Percentiles rank a stretch among this genome's conserved stretches.
phyloP scores from a whole-genome alignment of 53 echinoderm and acorn worm species.

The Crossaster papposus region DNA sequence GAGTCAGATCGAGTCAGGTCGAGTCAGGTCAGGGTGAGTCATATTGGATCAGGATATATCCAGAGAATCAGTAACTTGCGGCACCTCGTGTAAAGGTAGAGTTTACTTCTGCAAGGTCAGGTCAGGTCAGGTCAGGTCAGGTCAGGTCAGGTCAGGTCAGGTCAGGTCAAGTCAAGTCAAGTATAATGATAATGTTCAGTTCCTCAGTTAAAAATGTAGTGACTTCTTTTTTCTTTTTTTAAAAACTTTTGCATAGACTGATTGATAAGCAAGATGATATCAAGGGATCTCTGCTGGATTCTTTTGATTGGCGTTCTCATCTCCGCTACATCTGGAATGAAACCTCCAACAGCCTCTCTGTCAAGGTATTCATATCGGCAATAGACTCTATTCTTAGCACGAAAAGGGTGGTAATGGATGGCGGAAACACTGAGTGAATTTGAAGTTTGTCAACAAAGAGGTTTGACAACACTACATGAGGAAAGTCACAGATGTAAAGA shows the following conservation, averaged over 20 bases:
- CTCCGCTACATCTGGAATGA: conserved; percentile 85
- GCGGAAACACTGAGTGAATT: too few relatives aligned
- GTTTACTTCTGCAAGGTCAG: not conserved
- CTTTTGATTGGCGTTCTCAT: conserved; percentile 86
- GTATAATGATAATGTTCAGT: not conserved
- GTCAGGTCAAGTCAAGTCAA: not conserved
- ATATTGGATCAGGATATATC: conserved; percentile 58
- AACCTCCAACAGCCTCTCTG: conserved; percentile 57
- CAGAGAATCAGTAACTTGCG: conserved; percentile 87
- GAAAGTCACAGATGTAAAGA: too few relatives aligned
- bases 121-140: not conserved
- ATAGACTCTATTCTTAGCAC: too few relatives aligned
- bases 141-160: not conserved
- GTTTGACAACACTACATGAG: too few relatives aligned
- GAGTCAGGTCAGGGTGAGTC: not conserved
- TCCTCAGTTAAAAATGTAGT: not conserved
- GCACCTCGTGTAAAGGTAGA: conserved; percentile 67
- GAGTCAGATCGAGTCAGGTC: not conserved
- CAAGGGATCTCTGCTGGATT: conserved; percentile 61
- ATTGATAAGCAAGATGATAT: conserved; percentile 64
- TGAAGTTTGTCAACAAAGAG: too few relatives aligned
- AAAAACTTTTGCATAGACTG: conserved; percentile 34
- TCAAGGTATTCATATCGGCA: conserved; percentile 80
- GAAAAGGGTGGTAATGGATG: too few relatives aligned
- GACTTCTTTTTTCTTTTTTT: not conserved